Evolutionary conservation across 2,888 invertebrate species (phyloP).

Genomic region (Microchrysa polita): DNA sequence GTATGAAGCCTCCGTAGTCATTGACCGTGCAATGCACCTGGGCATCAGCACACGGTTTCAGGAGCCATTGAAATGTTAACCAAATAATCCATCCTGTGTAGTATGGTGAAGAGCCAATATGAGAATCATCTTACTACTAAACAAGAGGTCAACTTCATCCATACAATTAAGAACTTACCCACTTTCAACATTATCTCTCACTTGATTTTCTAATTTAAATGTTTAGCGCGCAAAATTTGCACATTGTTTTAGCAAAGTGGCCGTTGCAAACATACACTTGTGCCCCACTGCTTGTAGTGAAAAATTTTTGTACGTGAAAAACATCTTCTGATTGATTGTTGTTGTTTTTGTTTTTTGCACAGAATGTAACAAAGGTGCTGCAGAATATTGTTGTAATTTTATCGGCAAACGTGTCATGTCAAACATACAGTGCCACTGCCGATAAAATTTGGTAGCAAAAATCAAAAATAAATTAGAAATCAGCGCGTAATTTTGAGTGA

Average conservation of each 20-base stretch:
- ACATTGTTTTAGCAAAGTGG: conserved; percentile 25
- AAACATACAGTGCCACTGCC: background rate
- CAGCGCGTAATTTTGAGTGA: background rate
- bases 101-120: background rate
- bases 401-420: background rate
- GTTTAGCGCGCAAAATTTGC: conserved; percentile 14
- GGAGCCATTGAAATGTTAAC: conserved; percentile 29
- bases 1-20: conserved; percentile 56
- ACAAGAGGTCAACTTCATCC: background rate
- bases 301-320: background rate
- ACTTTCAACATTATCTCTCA: conserved; percentile 33
- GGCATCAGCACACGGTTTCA: background rate
- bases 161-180: conserved; percentile 9
- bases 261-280: background rate
- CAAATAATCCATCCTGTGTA: conserved; percentile 29
- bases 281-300: background rate
- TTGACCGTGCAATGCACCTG: conserved; percentile 23
- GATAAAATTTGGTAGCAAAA: background rate
- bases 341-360: background rate
- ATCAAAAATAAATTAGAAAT: too few species aligned
- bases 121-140: background rate
- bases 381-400: too few species aligned
- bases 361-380: background rate
- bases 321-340: background rate
- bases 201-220: conserved; percentile 15